These are phyloP conservation scores for Leptonema lineaticorne DNA, from an alignment of 1,140 invertebrate species.

Conservation along the genomic window DNA sequence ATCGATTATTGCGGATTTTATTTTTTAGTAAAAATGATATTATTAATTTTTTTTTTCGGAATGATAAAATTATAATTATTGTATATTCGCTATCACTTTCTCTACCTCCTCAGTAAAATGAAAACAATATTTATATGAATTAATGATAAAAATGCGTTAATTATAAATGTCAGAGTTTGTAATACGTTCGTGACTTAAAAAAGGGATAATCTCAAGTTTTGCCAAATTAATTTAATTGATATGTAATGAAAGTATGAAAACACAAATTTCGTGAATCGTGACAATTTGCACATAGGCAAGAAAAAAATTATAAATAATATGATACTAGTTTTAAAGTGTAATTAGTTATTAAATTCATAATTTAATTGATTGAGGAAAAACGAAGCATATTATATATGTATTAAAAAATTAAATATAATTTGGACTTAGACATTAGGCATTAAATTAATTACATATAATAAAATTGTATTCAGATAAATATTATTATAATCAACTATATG, in stretches of 20 bases:
- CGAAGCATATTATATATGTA: conserved; percentile 16
- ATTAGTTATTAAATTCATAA: conserved; percentile 8
- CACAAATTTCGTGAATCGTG: conserved; percentile 12
- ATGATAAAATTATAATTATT: too few species aligned
- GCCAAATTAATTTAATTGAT: conserved; percentile 22
- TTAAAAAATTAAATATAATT: conserved; percentile 17
- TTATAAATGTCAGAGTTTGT: neutral
- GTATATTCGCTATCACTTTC: too few species aligned
- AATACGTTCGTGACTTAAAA: conserved; percentile 8
- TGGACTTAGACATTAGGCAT: conserved; percentile 11
- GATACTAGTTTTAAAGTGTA: conserved; percentile 22
- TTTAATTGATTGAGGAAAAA: conserved; percentile 13
- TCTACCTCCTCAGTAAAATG: too few species aligned
- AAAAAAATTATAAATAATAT: conserved; percentile 18
- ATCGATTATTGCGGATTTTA: too few species aligned
- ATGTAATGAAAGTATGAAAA: neutral
- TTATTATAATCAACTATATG: conserved; percentile 34
- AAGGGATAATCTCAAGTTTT: conserved; percentile 25
- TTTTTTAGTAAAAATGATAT: too few species aligned
- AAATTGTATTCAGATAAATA: neutral
- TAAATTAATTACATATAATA: conserved; percentile 2
- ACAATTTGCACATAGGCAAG: conserved; percentile 21
- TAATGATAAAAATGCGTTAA: too few species aligned
- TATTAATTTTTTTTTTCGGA: too few species aligned
- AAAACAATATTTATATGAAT: too few species aligned